Evolutionary conservation across 2,797 vertebrate genomes (phyloP).

Genomic region (Dermochelys coriacea): DNA sequence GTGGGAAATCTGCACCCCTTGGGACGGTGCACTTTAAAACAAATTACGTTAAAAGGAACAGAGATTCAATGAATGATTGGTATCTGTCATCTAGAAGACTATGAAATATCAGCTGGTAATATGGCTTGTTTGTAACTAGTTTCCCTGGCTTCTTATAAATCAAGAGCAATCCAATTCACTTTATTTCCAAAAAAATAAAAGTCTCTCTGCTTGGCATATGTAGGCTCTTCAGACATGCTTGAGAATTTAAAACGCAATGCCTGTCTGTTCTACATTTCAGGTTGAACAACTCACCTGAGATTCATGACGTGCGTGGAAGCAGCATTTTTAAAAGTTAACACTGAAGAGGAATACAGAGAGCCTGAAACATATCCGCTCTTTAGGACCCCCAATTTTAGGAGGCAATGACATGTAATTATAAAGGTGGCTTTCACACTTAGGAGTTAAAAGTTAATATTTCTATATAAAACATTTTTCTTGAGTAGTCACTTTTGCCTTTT

Average conservation of each 20-base stretch:
- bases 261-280: background rate
- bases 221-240: background rate
- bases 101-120: background rate
- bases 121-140: background rate
- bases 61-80: background rate
- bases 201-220: accelerated
- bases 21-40: background rate
- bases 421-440: background rate
- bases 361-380: background rate
- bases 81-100: background rate
- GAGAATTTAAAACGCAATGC: accelerated
- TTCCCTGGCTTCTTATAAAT: background rate
- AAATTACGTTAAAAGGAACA: background rate
- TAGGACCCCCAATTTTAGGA: background rate
- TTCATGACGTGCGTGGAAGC: accelerated
- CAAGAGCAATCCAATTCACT: background rate
- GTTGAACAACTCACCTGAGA: background rate
- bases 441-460: background rate
- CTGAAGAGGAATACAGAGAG: background rate
- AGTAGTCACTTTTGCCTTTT: background rate
- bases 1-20: background rate
- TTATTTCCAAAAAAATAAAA: background rate
- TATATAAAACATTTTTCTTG: background rate
- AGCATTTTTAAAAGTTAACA: background rate
- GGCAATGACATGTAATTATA: background rate